Evolutionary conservation across 2,888 invertebrate genomes (phyloP).

Genomic region (Thysanoteuthis rhombus): DNA sequence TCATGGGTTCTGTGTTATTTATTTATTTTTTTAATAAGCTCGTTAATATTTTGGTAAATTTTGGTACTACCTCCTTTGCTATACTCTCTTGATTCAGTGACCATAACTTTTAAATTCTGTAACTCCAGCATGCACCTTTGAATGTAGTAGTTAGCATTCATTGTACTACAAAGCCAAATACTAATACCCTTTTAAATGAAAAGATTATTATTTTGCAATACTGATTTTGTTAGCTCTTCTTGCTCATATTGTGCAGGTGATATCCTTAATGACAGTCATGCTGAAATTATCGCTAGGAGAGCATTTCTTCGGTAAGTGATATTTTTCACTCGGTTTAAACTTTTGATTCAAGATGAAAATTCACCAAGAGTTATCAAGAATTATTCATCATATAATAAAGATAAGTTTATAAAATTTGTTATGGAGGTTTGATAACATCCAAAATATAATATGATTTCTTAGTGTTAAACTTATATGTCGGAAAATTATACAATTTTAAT

Average conservation of each 20-base stretch:
- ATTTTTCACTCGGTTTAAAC: background rate
- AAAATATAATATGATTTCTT: background rate
- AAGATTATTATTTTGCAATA: no score
- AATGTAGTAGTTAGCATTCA: background rate
- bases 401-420: background rate
- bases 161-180: background rate
- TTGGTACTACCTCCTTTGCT: no score
- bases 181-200: background rate
- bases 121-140: background rate
- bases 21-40: no score
- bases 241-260: constrained; percentile 65
- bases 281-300: constrained; percentile 86
- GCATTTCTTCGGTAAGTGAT: constrained; percentile 81
- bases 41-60: no score
- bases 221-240: background rate
- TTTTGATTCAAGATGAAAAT: background rate
- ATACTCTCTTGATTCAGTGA: background rate
- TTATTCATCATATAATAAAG: background rate
- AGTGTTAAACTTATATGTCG: background rate
- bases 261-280: constrained; percentile 89
- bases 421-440: background rate
- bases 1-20: no score
- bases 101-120: background rate
- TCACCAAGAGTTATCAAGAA: background rate
- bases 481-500: background rate